Conservation (phyloP, 2,888 invertebrate genomes). For the Seira musarum region DNA sequence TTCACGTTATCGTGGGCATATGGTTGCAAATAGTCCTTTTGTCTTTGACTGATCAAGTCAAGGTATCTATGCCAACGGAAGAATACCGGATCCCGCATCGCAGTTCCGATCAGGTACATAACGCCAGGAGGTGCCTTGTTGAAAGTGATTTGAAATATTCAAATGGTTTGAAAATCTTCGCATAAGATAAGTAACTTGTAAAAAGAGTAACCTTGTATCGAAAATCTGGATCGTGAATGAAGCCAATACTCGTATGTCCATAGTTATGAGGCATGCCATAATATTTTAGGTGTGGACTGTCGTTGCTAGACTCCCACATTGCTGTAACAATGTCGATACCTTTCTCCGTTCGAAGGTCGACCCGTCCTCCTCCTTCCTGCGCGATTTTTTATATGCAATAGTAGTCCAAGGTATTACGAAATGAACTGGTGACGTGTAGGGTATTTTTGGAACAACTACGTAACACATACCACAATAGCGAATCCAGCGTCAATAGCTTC, state of each 20-base stretch:
- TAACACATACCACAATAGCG: slow-evolving; percentile 7
- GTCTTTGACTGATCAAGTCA: slow-evolving; percentile 3
- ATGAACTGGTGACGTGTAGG: too few species aligned
- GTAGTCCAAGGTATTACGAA: too few species aligned
- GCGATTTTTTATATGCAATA: too few species aligned
- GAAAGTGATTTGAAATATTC: too few species aligned
- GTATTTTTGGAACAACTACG: too few species aligned
- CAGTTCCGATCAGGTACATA: slow-evolving; percentile 88
- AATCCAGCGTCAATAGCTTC: slow-evolving; percentile 45
- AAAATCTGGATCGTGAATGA: slow-evolving; percentile 86
- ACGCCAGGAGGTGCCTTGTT: slow-evolving; percentile 85
- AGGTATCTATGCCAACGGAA: slow-evolving; percentile 86
- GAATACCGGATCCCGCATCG: slow-evolving; percentile 90
- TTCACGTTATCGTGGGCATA: slow-evolving; percentile 15
- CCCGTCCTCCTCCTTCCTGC: too few species aligned
- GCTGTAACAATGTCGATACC: neutral
- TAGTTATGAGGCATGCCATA: slow-evolving; percentile 78
- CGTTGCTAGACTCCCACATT: too few species aligned
- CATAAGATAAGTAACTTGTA: too few species aligned
- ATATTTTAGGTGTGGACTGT: neutral
- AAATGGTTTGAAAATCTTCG: neutral
- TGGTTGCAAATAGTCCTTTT: slow-evolving; percentile 12
- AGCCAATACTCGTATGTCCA: slow-evolving; percentile 85
- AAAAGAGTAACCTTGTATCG: slow-evolving; percentile 77
- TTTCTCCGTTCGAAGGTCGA: slow-evolving; percentile 26